Evolutionary conservation across 1,140 invertebrate species (phyloP).

Genomic region (Fragariocoptes setiger): DNA sequence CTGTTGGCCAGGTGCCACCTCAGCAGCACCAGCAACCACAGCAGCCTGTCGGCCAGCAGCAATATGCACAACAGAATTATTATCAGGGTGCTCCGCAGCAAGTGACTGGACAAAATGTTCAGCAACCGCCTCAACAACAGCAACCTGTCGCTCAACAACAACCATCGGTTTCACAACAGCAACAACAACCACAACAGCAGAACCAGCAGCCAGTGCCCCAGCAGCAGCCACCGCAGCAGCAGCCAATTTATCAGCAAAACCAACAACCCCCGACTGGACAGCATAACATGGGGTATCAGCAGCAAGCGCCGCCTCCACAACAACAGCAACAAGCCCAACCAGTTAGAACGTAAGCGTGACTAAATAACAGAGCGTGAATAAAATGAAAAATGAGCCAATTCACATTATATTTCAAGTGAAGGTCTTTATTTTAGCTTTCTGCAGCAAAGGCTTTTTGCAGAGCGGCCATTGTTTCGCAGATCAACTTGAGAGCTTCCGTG

Average conservation of each 20-base stretch:
- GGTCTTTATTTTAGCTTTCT: too few relatives aligned
- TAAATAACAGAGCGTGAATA: too few relatives aligned
- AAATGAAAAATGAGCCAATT: too few relatives aligned
- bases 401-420: too few relatives aligned
- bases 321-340: slow-evolving; percentile 7
- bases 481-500: too few relatives aligned
- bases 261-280: slow-evolving; percentile 7
- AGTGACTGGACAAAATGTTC: slow-evolving; percentile 3
- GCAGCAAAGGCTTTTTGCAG: too few relatives aligned
- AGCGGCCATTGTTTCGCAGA: too few relatives aligned
- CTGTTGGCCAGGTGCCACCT: not conserved
- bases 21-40: not conserved
- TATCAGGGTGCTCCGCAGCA: slow-evolving; percentile 4
- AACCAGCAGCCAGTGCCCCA: slow-evolving; percentile 6
- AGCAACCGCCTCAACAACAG: slow-evolving; percentile 1
- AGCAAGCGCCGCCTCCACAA: slow-evolving; percentile 7
- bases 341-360: too few relatives aligned
- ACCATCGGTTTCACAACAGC: not conserved
- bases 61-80: not conserved
- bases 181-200: slow-evolving; percentile 5
- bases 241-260: slow-evolving; percentile 1
- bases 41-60: not conserved
- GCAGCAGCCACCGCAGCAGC: slow-evolving; percentile 7
- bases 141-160: slow-evolving; percentile 6
- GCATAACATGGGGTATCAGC: slow-evolving; percentile 7